Evolutionary conservation across 2,888 invertebrate species (phyloP).

Genomic region (Brachylomia viminalis): DNA sequence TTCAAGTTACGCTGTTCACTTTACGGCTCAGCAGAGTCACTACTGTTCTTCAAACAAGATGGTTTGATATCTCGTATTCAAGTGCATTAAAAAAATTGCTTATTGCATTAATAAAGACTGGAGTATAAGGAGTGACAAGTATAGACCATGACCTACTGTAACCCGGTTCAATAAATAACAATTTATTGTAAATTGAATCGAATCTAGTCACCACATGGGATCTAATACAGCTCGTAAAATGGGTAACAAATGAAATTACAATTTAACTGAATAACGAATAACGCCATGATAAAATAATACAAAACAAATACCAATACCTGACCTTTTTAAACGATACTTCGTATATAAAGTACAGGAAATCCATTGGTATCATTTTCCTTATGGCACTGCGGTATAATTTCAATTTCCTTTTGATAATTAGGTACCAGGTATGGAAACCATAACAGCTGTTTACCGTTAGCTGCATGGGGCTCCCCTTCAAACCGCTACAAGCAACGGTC

Average conservation of each 20-base stretch:
- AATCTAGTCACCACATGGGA: conserved; percentile 27
- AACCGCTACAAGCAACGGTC: conserved; percentile 22
- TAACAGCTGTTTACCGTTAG: conserved; percentile 39
- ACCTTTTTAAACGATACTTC: neutral
- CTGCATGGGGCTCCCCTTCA: conserved; percentile 1
- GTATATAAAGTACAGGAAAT: neutral
- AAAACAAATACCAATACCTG: neutral
- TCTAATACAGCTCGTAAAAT: conserved; percentile 9
- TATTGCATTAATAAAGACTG: conserved; percentile 31
- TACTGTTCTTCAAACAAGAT: conserved; percentile 33
- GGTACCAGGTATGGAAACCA: neutral
- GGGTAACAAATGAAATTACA: conserved; percentile 18
- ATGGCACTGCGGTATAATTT: neutral
- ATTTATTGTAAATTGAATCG: conserved; percentile 33
- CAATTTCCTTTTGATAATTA: conserved; percentile 1
- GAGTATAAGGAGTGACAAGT: conserved; percentile 33
- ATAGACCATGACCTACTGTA: conserved; percentile 41
- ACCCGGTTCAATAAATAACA: conserved; percentile 37
- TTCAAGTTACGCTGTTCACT: conserved; percentile 17
- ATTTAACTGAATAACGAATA: neutral
- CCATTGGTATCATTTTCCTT: neutral
- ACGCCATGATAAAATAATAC: neutral
- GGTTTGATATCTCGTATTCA: neutral
- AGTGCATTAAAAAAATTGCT: conserved; percentile 43
- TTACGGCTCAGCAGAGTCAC: neutral